phyloP scores from a whole-genome alignment of 2,797 vertebrate genomes.

The Remorina albescens region DNA sequence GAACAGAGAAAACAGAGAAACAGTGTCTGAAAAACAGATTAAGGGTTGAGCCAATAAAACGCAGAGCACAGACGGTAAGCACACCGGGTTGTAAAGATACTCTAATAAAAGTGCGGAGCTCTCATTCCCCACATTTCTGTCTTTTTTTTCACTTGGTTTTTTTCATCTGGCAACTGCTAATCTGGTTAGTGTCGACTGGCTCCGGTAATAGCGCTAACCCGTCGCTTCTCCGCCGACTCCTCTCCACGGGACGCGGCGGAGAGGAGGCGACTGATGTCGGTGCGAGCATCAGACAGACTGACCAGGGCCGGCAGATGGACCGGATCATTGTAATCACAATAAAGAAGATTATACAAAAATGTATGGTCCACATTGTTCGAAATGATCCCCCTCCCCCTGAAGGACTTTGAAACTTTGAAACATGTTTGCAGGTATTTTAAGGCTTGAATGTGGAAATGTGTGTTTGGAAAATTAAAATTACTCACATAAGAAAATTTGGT shows the following conservation, averaged over 20 bases:
- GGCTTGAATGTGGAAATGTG: not conserved
- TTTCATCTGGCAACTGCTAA: conserved; percentile 81
- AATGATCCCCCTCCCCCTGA: rapidly evolving
- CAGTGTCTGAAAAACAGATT: conserved; percentile 80
- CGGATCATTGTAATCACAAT: not conserved
- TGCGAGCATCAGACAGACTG: conserved; percentile 42
- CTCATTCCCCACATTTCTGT: conserved; percentile 71
- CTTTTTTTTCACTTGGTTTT: conserved; percentile 73
- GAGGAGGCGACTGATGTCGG: conserved; percentile 66
- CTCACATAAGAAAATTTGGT: not conserved
- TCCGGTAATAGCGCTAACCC: conserved; percentile 84
- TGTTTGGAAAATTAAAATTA: not conserved
- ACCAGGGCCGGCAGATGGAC: conserved; percentile 6
- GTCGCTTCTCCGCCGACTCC: conserved; percentile 76
- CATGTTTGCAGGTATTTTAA: not conserved
- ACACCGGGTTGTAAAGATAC: conserved; percentile 79
- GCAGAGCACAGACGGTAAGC: conserved; percentile 79
- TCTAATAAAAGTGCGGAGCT: conserved; percentile 84
- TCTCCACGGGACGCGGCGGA: conserved; percentile 73
- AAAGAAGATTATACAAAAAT: not conserved
- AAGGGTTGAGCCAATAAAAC: conserved; percentile 82
- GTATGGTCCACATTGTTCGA: not conserved
- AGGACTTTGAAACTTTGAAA: not conserved
- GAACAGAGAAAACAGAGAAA: conserved; percentile 69
- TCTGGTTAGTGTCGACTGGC: conserved; percentile 85